Evolutionary conservation across 2,797 vertebrate genomes (phyloP).

Genomic region (Brachyalestes nurse): DNA sequence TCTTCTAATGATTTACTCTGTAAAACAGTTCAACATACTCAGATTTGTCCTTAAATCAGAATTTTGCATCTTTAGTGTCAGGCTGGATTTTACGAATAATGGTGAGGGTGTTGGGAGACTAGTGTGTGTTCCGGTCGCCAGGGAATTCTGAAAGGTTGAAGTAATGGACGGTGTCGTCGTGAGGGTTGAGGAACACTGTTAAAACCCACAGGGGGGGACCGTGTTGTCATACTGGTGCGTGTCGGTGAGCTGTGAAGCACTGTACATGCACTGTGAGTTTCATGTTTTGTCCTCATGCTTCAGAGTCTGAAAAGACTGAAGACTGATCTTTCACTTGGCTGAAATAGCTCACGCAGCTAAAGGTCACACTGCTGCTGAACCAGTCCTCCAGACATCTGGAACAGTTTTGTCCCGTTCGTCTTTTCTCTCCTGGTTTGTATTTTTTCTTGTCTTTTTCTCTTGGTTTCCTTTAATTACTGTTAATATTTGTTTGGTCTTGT

Average conservation of each 20-base stretch:
- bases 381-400: neutral
- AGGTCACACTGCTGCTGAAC: neutral
- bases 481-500: neutral
- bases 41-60: no score
- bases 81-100: no score
- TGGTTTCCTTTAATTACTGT: neutral
- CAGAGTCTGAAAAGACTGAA: neutral
- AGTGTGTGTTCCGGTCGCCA: neutral
- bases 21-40: no score
- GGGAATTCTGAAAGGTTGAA: constrained; percentile 35
- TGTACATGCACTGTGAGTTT: neutral
- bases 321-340: neutral
- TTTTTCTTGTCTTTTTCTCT: neutral
- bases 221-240: neutral
- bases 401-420: neutral
- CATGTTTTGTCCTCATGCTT: neutral
- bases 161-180: constrained; percentile 22
- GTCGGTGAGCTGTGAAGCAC: neutral
- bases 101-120: constrained; percentile 5
- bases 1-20: no score
- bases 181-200: constrained; percentile 7
- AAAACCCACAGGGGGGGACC: constrained; percentile 2
- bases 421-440: neutral
- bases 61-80: no score
- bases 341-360: neutral